A percentile compares a stretch with the other conserved stretches of the same genome.
Evolutionary conservation across 2,113 vertebrate species (phyloP).

Genomic region (Saimiri boliviensis): DNA sequence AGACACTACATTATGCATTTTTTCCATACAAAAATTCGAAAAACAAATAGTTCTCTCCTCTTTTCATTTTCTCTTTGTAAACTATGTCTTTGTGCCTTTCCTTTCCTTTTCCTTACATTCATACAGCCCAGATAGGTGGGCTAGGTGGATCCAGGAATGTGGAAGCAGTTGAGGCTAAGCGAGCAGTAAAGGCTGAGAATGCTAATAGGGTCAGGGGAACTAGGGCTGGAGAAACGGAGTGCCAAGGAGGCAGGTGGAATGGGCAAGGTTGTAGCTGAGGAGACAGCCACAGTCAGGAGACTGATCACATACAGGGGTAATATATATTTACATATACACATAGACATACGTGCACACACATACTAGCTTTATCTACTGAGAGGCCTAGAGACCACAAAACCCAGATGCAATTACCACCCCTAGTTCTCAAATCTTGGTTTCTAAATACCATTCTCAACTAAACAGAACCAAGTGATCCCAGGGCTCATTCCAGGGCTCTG

Average conservation of each 20-base stretch:
- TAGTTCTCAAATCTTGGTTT: neutral
- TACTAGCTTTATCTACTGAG: neutral
- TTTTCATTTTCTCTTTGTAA: neutral
- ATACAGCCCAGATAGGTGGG: neutral
- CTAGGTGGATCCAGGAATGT: neutral
- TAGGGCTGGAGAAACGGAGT: neutral
- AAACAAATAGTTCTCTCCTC: neutral
- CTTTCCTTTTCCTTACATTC: neutral
- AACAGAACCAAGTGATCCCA: neutral
- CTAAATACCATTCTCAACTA: neutral
- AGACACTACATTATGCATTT: neutral
- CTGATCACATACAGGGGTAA: neutral
- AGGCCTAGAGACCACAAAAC: neutral
- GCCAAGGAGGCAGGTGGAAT: neutral
- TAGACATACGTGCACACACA: neutral
- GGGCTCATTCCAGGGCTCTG: neutral
- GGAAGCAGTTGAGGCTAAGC: neutral
- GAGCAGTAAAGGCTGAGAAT: neutral
- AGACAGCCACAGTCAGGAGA: neutral
- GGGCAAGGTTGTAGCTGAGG: neutral
- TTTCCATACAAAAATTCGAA: neutral
- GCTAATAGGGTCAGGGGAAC: neutral
- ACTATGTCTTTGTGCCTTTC: neutral
- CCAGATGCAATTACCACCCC: neutral
- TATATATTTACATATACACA: neutral